These are phyloP conservation scores for Amphiura filiformis DNA, from an alignment of 35 echinoderm and acorn worm species.

Conservation along the genomic window DNA sequence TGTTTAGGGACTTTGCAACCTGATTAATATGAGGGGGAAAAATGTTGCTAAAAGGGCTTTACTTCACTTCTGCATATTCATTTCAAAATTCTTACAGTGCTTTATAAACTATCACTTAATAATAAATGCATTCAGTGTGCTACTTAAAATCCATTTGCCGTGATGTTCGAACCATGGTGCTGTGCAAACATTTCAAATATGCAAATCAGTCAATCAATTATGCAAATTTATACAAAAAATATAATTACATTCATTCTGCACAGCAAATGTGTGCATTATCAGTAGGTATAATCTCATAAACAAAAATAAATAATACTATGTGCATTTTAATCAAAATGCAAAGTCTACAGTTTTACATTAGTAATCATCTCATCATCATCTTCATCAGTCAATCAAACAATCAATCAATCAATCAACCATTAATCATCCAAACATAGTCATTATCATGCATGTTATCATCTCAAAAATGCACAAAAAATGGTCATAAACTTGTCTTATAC, in stretches of 20 bases:
- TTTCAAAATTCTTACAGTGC: conserved; percentile 12
- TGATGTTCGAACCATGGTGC: neutral
- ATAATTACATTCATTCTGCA: neutral
- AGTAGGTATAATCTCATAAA: neutral
- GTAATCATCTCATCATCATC: neutral
- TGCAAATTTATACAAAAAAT: neutral
- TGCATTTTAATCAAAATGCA: conserved; percentile 8
- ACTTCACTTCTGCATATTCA: conserved; percentile 1
- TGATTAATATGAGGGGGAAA: too few relatives aligned
- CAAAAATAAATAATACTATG: neutral
- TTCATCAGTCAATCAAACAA: neutral
- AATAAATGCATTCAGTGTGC: neutral
- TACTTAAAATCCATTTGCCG: conserved; percentile 1
- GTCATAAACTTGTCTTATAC: neutral
- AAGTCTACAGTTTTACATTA: neutral
- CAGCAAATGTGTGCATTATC: neutral
- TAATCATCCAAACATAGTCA: neutral
- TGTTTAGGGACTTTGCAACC: too few relatives aligned
- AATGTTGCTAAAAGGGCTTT: too few relatives aligned
- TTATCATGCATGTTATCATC: neutral
- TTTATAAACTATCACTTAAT: neutral
- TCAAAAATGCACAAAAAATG: neutral
- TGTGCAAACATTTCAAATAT: conserved; percentile 15
- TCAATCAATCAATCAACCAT: neutral
- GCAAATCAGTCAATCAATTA: conserved; percentile 15